These are phyloP conservation scores for Aspidapion aeneum DNA, from an alignment of 2,888 invertebrate species.

Conservation along the genomic window DNA sequence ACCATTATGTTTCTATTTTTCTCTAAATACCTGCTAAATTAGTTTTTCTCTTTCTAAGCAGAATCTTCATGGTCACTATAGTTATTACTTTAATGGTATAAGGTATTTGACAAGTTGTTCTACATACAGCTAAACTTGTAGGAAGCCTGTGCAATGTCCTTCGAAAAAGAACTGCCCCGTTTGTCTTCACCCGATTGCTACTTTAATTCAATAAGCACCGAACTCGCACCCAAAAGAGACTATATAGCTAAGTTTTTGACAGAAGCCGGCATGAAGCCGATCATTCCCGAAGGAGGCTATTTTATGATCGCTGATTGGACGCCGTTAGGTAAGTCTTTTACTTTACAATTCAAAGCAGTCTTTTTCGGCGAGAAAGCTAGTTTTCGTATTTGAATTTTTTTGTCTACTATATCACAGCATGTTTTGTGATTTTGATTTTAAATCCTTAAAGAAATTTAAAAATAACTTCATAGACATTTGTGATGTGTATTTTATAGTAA, in stretches of 20 bases:
- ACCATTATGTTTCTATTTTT: no score
- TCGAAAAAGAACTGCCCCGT: conserved; percentile 78
- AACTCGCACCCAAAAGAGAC: conserved; percentile 76
- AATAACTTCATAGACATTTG: no score
- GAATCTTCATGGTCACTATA: no score
- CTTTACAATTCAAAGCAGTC: background rate
- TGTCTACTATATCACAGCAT: background rate
- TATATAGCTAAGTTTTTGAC: conserved; percentile 68
- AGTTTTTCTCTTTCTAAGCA: no score
- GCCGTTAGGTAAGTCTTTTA: conserved; percentile 55
- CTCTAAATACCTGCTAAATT: no score
- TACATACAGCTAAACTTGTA: no score
- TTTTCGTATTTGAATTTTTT: background rate
- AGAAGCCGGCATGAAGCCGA: conserved; percentile 85
- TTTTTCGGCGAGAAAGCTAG: no score
- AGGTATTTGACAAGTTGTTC: no score
- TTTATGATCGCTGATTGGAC: conserved; percentile 96
- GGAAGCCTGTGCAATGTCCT: conserved; percentile 88
- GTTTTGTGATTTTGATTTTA: conserved; percentile 1
- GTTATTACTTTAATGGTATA: no score
- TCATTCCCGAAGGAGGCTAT: conserved; percentile 94
- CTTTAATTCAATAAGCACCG: conserved; percentile 70
- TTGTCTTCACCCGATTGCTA: conserved; percentile 76
- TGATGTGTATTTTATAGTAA: no score
- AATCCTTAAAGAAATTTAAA: background rate